Evolutionary conservation across 2,113 vertebrate genomes (phyloP).

Genomic region (Noturus placidus): DNA sequence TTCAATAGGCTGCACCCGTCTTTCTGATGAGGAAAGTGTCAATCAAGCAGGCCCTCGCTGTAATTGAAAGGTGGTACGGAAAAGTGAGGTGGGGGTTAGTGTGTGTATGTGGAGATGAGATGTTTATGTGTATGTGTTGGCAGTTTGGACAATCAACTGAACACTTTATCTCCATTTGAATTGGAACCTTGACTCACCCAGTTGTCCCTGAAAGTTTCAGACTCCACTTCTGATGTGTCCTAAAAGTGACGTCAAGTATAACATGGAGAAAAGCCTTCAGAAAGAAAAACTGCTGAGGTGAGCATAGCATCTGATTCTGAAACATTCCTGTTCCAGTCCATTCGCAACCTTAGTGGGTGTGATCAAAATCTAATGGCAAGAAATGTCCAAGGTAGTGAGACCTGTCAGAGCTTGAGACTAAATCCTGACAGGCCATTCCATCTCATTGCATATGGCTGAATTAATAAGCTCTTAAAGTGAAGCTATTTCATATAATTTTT

Average conservation of each 20-base stretch:
- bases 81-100: constrained; percentile 7
- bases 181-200: not conserved
- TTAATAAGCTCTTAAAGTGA: constrained; percentile 30
- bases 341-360: not conserved
- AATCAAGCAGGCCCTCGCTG: constrained; percentile 61
- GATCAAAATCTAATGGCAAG: constrained; percentile 36
- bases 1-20: constrained; percentile 74
- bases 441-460: constrained; percentile 26
- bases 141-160: constrained; percentile 9
- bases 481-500: not conserved
- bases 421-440: constrained; percentile 43
- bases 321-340: not conserved
- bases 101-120: not conserved
- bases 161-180: constrained; percentile 10
- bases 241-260: not conserved
- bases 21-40: constrained; percentile 67
- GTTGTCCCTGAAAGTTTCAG: constrained; percentile 4
- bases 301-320: constrained; percentile 13
- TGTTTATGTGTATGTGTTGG: constrained; percentile 19
- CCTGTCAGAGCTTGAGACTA: constrained; percentile 30
- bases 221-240: constrained; percentile 19
- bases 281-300: not conserved
- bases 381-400: constrained; percentile 6
- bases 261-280: not conserved
- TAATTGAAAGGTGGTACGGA: constrained; percentile 44